Evolutionary conservation across 2,113 vertebrate genomes (phyloP).

Genomic region (Phyllostomus hastatus): DNA sequence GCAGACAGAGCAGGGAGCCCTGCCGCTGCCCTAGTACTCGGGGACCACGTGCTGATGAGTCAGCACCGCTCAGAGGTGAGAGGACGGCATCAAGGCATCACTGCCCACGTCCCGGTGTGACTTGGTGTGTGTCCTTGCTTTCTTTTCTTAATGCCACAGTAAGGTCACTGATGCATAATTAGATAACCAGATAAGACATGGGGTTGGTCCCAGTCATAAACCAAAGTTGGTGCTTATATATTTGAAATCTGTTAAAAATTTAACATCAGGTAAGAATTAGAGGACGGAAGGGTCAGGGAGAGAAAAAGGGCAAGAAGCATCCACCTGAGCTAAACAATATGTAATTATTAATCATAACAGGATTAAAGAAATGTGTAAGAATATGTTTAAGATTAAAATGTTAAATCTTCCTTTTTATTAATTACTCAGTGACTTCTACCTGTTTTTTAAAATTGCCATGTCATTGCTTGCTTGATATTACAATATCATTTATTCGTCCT

Average conservation of each 20-base stretch:
- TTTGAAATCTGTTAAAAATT: neutral
- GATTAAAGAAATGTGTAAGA: neutral
- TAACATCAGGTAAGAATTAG: neutral
- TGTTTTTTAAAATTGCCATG: neutral
- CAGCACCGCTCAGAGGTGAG: neutral
- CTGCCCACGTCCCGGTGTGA: neutral
- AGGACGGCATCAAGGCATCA: neutral
- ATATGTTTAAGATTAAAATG: neutral
- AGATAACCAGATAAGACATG: neutral
- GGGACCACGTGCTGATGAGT: neutral
- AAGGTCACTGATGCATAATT: conserved; percentile 5
- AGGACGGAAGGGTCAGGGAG: neutral
- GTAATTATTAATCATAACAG: neutral
- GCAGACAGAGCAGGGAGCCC: neutral
- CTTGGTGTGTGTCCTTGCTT: neutral
- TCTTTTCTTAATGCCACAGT: conserved; percentile 30
- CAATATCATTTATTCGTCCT: neutral
- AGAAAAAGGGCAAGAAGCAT: neutral
- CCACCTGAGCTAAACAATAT: neutral
- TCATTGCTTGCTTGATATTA: neutral
- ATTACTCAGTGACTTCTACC: neutral
- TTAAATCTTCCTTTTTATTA: neutral
- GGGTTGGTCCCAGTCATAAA: neutral
- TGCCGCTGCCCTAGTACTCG: neutral
- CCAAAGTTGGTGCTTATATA: neutral